Evolutionary conservation across 2,797 vertebrate genomes (phyloP).

Genomic region (Crocidura indochinensis): DNA sequence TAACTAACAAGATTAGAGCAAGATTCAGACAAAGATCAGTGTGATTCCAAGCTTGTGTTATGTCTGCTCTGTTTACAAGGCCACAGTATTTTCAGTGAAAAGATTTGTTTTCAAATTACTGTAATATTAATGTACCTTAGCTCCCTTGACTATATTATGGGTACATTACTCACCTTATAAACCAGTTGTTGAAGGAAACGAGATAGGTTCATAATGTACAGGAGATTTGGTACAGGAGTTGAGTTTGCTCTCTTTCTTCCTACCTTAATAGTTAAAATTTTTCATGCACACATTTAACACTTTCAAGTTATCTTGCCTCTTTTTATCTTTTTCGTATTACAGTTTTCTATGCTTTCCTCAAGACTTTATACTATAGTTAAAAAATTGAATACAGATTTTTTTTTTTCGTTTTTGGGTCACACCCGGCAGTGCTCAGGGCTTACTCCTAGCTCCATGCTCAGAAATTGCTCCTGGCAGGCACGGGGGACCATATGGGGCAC

Average conservation of each 20-base stretch:
- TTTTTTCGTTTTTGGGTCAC: too few relatives aligned
- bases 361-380: not conserved
- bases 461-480: too few relatives aligned
- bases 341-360: constrained; percentile 50
- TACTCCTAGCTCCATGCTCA: too few relatives aligned
- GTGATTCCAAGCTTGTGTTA: constrained; percentile 29
- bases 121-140: constrained; percentile 19
- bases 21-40: constrained; percentile 5
- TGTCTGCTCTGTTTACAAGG: not conserved
- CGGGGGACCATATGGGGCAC: too few relatives aligned
- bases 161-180: not conserved
- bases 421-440: too few relatives aligned
- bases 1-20: constrained; percentile 2
- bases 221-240: not conserved
- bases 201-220: not conserved
- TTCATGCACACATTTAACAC: constrained; percentile 31
- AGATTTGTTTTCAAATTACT: constrained; percentile 43
- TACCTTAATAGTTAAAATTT: not conserved
- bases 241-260: constrained; percentile 20
- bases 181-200: constrained; percentile 6
- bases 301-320: constrained; percentile 44
- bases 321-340: constrained; percentile 9
- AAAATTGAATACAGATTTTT: too few relatives aligned
- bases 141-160: constrained; percentile 10
- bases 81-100: constrained; percentile 24